A percentile compares a stretch with the other conserved stretches of the same genome.
phyloP scores from a whole-genome alignment of 2,113 vertebrate genomes.

The Desmodus rotundus region DNA sequence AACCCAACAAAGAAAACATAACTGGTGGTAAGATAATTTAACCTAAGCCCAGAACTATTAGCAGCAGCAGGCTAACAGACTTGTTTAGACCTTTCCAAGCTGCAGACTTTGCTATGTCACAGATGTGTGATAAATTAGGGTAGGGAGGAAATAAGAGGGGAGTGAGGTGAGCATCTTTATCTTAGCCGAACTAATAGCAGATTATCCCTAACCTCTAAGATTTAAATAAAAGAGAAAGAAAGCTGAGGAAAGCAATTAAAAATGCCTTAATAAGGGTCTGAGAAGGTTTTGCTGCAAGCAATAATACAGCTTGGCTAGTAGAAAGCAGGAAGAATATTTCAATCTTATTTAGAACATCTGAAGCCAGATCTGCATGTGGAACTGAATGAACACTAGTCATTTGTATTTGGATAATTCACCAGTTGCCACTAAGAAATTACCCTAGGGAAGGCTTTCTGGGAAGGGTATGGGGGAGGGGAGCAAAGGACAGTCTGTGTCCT shows the following conservation, averaged over 20 bases:
- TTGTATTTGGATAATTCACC: slow-evolving; percentile 72
- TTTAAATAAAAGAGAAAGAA: slow-evolving; percentile 52
- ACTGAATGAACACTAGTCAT: slow-evolving; percentile 55
- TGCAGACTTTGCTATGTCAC: not conserved
- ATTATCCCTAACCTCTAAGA: slow-evolving; percentile 63
- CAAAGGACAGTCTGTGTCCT: slow-evolving; percentile 50
- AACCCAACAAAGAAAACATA: slow-evolving; percentile 38
- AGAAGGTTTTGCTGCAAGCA: slow-evolving; percentile 44
- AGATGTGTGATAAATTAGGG: not conserved
- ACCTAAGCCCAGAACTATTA: not conserved
- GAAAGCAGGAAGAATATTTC: slow-evolving; percentile 47
- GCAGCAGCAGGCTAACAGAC: not conserved
- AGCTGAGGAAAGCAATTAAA: slow-evolving; percentile 64
- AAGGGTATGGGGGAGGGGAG: slow-evolving; percentile 55
- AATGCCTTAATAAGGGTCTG: slow-evolving; percentile 52
- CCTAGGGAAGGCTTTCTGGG: slow-evolving; percentile 58
- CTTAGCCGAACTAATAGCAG: slow-evolving; percentile 52
- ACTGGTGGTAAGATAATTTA: slow-evolving; percentile 4
- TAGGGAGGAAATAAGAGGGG: not conserved
- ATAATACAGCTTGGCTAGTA: not conserved
- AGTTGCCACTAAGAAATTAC: slow-evolving; percentile 71
- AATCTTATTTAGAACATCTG: slow-evolving; percentile 53
- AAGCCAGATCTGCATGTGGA: slow-evolving; percentile 61
- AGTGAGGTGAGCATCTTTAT: slow-evolving; percentile 35
- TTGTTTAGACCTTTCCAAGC: not conserved